phyloP scores from a whole-genome alignment of 2,797 vertebrate genomes.

The Sebastes steindachneri region DNA sequence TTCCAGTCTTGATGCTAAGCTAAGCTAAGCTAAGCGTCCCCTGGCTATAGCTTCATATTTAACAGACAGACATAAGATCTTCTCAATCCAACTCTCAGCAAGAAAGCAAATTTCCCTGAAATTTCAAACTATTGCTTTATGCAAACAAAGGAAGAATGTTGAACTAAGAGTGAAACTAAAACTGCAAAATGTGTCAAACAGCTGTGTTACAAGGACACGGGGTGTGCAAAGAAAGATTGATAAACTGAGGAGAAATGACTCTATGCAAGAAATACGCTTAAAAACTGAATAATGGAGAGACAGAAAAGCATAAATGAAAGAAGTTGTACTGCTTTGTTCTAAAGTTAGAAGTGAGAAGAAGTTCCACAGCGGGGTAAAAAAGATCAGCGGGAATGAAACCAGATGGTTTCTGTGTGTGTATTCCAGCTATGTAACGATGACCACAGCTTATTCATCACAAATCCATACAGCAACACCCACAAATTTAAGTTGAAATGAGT shows the following conservation, averaged over 20 bases:
- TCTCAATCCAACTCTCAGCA: not conserved
- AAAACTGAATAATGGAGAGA: not conserved
- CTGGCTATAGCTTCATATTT: not conserved
- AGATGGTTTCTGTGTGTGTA: constrained; percentile 34
- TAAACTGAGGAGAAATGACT: not conserved
- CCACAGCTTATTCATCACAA: constrained; percentile 49
- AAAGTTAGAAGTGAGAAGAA: not conserved
- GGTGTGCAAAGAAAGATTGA: not conserved
- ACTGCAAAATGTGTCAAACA: not conserved
- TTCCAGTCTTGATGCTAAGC: not conserved
- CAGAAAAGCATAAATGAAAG: not conserved
- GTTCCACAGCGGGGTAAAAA: constrained; percentile 2
- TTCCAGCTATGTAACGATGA: constrained; percentile 11
- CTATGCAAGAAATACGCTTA: not conserved
- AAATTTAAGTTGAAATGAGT: constrained; percentile 1
- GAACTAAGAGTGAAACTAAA: not conserved
- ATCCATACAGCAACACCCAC: constrained; percentile 2
- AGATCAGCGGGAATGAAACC: constrained; percentile 10
- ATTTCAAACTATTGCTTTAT: not conserved
- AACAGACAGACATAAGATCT: not conserved
- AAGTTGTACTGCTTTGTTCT: not conserved
- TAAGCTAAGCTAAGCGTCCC: not conserved
- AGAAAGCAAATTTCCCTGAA: not conserved
- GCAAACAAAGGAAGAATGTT: not conserved
- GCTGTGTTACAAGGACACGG: not conserved